Conservation (phyloP, 2,888 invertebrate species). For the Drosophila quinaria region DNA sequence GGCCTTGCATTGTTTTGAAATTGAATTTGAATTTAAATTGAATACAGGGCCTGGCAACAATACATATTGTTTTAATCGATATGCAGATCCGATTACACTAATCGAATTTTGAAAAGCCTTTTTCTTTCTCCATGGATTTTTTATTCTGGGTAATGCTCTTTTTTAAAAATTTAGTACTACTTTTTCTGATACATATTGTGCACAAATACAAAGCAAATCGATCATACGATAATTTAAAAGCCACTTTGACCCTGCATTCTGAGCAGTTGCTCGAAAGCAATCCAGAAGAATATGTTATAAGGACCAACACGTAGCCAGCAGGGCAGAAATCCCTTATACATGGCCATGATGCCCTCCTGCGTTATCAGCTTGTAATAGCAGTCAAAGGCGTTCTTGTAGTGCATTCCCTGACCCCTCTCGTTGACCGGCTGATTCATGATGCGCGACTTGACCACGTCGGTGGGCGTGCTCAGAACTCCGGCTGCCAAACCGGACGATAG, state of each 20-base stretch:
- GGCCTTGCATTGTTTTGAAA: slow-evolving; percentile 35
- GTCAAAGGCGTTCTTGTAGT: slow-evolving; percentile 25
- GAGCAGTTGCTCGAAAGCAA: slow-evolving; percentile 27
- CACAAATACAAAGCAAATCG: background rate
- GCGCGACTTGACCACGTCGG: slow-evolving; percentile 34
- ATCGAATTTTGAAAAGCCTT: background rate
- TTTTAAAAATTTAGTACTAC: background rate
- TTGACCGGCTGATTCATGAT: slow-evolving; percentile 31
- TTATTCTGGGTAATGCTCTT: background rate
- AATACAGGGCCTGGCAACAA: slow-evolving; percentile 1
- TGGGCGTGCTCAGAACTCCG: slow-evolving; percentile 29
- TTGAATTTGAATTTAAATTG: slow-evolving; percentile 21
- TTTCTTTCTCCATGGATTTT: no score
- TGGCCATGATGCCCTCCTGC: slow-evolving; percentile 19
- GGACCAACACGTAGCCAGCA: slow-evolving; percentile 42
- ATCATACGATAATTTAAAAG: slow-evolving; percentile 10
- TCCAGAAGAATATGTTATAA: slow-evolving; percentile 32
- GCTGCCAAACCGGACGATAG: slow-evolving; percentile 30
- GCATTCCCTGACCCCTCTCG: slow-evolving; percentile 16
- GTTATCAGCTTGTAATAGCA: slow-evolving; percentile 31
- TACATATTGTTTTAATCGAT: slow-evolving; percentile 5
- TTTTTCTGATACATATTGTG: background rate
- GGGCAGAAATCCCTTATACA: slow-evolving; percentile 34
- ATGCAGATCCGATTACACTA: background rate
- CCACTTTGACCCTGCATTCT: slow-evolving; percentile 8